A percentile compares a stretch with the other conserved stretches of the same genome.
phyloP scores from a whole-genome alignment of 2,797 vertebrate species.

The Pempheris klunzingeri region DNA sequence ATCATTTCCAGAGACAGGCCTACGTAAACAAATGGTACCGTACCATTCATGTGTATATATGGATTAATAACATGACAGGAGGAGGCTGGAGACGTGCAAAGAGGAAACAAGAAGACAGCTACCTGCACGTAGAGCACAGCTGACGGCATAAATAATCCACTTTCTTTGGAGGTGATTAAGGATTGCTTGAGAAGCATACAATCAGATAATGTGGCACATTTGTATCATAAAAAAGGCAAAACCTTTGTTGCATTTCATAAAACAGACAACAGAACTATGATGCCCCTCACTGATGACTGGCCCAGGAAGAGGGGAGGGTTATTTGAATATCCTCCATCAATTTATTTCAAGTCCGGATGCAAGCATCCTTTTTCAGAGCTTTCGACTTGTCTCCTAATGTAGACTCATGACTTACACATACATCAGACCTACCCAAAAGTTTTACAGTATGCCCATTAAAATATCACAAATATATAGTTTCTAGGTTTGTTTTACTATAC shows the following conservation, averaged over 20 bases:
- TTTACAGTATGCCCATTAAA: neutral
- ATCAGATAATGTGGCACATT: neutral
- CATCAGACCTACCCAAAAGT: too few relatives aligned
- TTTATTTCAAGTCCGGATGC: neutral
- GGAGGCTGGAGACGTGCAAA: neutral
- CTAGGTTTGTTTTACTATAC: too few relatives aligned
- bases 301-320: too few relatives aligned
- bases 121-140: neutral
- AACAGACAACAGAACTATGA: neutral
- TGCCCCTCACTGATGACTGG: neutral
- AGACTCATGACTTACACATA: neutral
- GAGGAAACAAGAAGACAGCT: neutral
- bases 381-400: neutral
- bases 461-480: too few relatives aligned
- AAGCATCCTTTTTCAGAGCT: too few relatives aligned
- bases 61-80: constrained; percentile 5
- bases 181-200: neutral
- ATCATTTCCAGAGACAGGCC: constrained; percentile 11
- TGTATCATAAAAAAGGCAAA: neutral
- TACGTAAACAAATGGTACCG: constrained; percentile 8
- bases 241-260: neutral
- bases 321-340: neutral
- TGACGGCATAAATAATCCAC: neutral
- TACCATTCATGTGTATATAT: neutral
- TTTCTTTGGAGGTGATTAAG: neutral